These are phyloP conservation scores for Leucophenga varia DNA, from an alignment of 1,140 invertebrate genomes.

Conservation along the genomic window DNA sequence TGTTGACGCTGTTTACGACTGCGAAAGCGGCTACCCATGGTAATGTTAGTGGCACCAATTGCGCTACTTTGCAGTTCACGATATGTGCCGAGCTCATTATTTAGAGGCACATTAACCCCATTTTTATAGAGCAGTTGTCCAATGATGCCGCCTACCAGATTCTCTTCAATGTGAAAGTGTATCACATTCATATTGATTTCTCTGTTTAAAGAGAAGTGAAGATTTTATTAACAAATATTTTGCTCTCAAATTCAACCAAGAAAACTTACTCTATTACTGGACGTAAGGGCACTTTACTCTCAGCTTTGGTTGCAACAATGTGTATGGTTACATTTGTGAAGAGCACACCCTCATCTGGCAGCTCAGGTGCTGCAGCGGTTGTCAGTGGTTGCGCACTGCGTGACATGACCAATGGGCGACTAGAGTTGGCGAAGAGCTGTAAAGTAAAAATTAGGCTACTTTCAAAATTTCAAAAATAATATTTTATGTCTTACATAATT, in stretches of 20 bases:
- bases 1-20: conserved; percentile 33
- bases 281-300: conserved; percentile 61
- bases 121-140: conserved; percentile 71
- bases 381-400: conserved; percentile 33
- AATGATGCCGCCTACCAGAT: conserved; percentile 72
- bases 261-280: conserved; percentile 68
- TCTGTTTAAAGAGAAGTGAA: conserved; percentile 60
- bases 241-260: background rate
- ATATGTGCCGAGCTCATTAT: conserved; percentile 43
- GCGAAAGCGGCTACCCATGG: conserved; percentile 34
- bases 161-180: conserved; percentile 77
- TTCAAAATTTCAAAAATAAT: background rate
- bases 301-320: conserved; percentile 71
- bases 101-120: conserved; percentile 49
- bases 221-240: no score
- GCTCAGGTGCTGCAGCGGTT: conserved; percentile 28
- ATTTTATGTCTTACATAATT: conserved; percentile 58
- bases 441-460: background rate
- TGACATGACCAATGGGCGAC: conserved; percentile 30
- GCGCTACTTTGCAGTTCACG: conserved; percentile 20
- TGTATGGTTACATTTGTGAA: conserved; percentile 81
- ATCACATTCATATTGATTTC: conserved; percentile 67
- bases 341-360: conserved; percentile 63
- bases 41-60: conserved; percentile 22
- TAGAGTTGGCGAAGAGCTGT: conserved; percentile 42